phyloP scores from a whole-genome alignment of 1,140 invertebrate species.

The Drosophila rhopaloa region DNA sequence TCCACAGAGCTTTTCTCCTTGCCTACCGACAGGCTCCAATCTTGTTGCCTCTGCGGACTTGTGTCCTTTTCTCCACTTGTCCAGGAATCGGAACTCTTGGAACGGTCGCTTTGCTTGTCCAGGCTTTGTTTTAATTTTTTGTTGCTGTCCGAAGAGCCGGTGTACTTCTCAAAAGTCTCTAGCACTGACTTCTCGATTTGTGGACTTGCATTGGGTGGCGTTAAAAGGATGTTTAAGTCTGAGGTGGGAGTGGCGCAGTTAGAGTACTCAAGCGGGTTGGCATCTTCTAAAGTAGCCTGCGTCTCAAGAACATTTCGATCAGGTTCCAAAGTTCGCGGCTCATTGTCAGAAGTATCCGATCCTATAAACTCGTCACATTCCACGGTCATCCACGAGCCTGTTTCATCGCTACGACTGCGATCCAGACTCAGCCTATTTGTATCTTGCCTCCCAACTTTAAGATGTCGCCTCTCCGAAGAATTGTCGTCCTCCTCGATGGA shows the following conservation, averaged over 20 bases:
- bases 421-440: conserved; percentile 77
- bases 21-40: conserved; percentile 85
- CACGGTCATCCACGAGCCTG: conserved; percentile 87
- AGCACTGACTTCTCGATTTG: conserved; percentile 80
- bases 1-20: conserved; percentile 88
- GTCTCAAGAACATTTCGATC: conserved; percentile 79
- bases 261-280: conserved; percentile 73
- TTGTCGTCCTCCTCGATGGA: conserved; percentile 81
- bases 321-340: conserved; percentile 71
- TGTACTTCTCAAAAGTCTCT: conserved; percentile 76
- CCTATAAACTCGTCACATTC: conserved; percentile 88
- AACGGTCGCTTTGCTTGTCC: conserved; percentile 88
- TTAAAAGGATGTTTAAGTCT: conserved; percentile 77
- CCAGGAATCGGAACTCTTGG: conserved; percentile 88
- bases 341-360: conserved; percentile 85
- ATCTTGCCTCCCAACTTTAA: conserved; percentile 72
- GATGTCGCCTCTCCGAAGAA: conserved; percentile 63
- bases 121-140: conserved; percentile 84
- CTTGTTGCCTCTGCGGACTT: conserved; percentile 84
- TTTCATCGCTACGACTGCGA: conserved; percentile 87
- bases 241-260: conserved; percentile 82
- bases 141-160: conserved; percentile 48
- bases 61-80: conserved; percentile 87
- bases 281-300: conserved; percentile 81
- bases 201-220: conserved; percentile 79